phyloP scores from a whole-genome alignment of 1,140 invertebrate species.

The Brevipalpus yothersi region DNA sequence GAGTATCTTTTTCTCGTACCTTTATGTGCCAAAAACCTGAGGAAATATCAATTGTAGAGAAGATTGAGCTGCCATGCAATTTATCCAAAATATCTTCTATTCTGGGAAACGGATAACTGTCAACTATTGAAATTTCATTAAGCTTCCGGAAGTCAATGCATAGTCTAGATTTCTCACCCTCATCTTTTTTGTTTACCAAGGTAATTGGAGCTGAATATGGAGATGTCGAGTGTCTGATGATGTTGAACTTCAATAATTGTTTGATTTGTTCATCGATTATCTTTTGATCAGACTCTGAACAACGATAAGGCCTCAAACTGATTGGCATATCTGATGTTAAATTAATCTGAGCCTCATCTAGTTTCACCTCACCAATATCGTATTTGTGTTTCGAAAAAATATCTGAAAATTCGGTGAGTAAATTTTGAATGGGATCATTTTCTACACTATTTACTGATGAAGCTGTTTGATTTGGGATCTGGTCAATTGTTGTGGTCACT shows the following conservation, averaged over 20 bases:
- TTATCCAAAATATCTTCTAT: constrained; percentile 22
- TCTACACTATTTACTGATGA: too few relatives aligned
- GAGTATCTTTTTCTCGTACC: neutral
- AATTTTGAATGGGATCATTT: neutral
- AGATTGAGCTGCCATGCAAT: constrained; percentile 18
- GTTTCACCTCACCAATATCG: neutral
- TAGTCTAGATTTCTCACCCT: constrained; percentile 3
- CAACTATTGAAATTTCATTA: constrained; percentile 9
- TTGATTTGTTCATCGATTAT: constrained; percentile 7
- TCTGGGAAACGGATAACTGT: constrained; percentile 17
- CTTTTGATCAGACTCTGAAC: constrained; percentile 3
- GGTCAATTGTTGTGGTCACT: too few relatives aligned
- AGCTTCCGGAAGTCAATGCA: constrained; percentile 6
- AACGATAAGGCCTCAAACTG: neutral
- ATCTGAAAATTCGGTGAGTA: neutral
- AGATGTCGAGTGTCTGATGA: constrained; percentile 11
- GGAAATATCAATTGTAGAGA: constrained; percentile 22
- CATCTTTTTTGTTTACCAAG: constrained; percentile 9
- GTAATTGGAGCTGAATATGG: constrained; percentile 11
- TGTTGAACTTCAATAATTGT: constrained; percentile 7
- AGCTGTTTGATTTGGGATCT: too few relatives aligned
- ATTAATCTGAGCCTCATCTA: neutral
- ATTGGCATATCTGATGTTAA: neutral
- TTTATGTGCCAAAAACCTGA: constrained; percentile 16
- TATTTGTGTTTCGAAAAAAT: neutral